A percentile compares a stretch with the other conserved stretches of the same genome.
These are phyloP conservation scores for Cantharis lateralis DNA, from an alignment of 2,888 invertebrate genomes.

Conservation along the genomic window DNA sequence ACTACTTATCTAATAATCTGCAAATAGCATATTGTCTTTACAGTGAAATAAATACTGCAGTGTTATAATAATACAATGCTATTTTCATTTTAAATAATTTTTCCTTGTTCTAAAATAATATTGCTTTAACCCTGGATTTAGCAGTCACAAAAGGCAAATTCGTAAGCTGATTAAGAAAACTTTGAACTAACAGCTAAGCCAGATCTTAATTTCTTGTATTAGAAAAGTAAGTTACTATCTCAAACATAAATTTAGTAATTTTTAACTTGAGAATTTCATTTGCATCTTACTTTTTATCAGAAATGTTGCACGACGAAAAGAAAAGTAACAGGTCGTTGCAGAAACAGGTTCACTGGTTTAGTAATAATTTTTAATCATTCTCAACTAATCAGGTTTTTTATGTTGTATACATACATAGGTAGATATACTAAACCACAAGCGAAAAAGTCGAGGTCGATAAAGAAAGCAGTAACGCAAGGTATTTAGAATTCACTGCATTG, in stretches of 20 bases:
- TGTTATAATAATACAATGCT: too few species aligned
- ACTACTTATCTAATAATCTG: background rate
- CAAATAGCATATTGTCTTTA: background rate
- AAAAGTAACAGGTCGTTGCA: conserved; percentile 17
- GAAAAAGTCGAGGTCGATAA: conserved; percentile 28
- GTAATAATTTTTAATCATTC: conserved; percentile 11
- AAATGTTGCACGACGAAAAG: background rate
- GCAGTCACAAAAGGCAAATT: background rate
- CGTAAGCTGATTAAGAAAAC: background rate
- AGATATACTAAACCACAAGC: conserved; percentile 1
- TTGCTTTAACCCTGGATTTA: background rate
- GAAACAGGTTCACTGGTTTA: conserved; percentile 16
- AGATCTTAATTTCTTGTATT: background rate
- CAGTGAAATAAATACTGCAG: background rate
- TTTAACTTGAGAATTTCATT: background rate
- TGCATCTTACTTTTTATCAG: background rate
- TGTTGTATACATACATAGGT: conserved; percentile 5
- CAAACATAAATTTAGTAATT: too few species aligned
- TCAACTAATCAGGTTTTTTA: conserved; percentile 14
- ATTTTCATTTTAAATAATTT: too few species aligned
- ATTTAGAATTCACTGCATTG: conserved; percentile 9
- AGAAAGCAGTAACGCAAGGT: conserved; percentile 26
- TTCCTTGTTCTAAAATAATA: background rate
- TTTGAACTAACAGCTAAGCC: background rate
- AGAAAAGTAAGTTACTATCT: too few species aligned